Evolutionary conservation across 2,888 invertebrate genomes (phyloP).

Genomic region (Andrena bucephala): DNA sequence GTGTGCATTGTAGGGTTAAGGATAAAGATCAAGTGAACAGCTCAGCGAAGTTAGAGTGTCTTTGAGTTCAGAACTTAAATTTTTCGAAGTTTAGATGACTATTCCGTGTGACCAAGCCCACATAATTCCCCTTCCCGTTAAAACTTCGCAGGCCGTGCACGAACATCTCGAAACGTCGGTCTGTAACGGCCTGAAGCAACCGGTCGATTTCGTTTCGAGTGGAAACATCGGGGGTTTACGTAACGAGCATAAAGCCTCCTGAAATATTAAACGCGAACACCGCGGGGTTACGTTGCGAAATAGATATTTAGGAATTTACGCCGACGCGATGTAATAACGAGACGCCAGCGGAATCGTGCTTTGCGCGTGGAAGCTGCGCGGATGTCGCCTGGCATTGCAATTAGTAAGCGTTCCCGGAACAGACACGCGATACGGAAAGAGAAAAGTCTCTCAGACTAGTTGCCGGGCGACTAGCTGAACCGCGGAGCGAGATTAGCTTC

Average conservation of each 20-base stretch:
- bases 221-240: background rate
- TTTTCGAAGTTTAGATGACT: no score
- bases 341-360: conserved; percentile 23
- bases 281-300: background rate
- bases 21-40: no score
- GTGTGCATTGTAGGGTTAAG: no score
- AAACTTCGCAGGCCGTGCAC: background rate
- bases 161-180: background rate
- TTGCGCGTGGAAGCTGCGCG: conserved; percentile 34
- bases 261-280: conserved; percentile 27
- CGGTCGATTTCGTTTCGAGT: conserved; percentile 14
- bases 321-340: conserved; percentile 24
- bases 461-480: conserved; percentile 31
- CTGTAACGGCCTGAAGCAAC: background rate
- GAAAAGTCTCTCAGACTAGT: conserved; percentile 46
- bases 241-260: background rate
- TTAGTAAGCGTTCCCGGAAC: conserved; percentile 66
- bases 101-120: no score
- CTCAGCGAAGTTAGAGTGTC: no score
- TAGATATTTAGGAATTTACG: conserved; percentile 4
- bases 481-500: conserved; percentile 37
- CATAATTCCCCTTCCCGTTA: background rate
- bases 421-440: conserved; percentile 61
- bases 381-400: conserved; percentile 41
- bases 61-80: no score